phyloP scores from a whole-genome alignment of 2,797 vertebrate species.

The Pseudocheirus occidentalis region DNA sequence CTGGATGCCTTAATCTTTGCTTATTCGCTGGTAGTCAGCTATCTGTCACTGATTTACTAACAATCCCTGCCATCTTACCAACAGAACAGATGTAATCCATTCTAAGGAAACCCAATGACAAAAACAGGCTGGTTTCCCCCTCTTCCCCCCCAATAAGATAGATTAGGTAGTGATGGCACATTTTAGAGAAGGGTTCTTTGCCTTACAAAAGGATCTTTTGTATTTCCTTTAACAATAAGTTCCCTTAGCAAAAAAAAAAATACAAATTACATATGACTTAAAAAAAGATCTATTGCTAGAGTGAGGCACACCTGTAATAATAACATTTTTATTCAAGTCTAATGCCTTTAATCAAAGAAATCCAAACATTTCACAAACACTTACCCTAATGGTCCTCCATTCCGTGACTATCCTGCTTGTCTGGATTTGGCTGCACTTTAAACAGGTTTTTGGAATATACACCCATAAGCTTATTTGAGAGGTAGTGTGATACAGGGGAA shows the following conservation, averaged over 20 bases:
- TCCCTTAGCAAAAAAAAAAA: background rate
- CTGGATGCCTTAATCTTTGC: background rate
- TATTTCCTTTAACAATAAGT: conserved; percentile 15
- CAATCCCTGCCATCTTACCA: background rate
- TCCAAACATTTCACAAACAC: conserved; percentile 20
- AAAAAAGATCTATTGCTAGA: background rate
- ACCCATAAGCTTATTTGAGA: background rate
- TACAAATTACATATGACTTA: conserved; percentile 9
- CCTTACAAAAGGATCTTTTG: conserved; percentile 9
- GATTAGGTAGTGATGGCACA: conserved; percentile 14
- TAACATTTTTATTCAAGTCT: background rate
- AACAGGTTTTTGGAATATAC: conserved; percentile 1
- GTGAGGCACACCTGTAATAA: conserved; percentile 11
- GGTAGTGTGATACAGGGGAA: background rate
- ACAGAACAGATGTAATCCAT: background rate
- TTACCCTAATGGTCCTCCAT: background rate
- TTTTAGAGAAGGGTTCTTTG: conserved; percentile 47
- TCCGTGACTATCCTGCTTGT: background rate
- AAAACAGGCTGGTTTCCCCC: background rate
- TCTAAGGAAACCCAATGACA: conserved; percentile 47
- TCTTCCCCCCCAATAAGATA: background rate
- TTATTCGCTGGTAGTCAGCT: background rate
- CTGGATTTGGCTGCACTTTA: background rate
- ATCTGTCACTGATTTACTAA: background rate
- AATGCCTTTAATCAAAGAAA: background rate